Conservation (phyloP, 2,888 invertebrate genomes). For the Microplitis deprimator region DNA sequence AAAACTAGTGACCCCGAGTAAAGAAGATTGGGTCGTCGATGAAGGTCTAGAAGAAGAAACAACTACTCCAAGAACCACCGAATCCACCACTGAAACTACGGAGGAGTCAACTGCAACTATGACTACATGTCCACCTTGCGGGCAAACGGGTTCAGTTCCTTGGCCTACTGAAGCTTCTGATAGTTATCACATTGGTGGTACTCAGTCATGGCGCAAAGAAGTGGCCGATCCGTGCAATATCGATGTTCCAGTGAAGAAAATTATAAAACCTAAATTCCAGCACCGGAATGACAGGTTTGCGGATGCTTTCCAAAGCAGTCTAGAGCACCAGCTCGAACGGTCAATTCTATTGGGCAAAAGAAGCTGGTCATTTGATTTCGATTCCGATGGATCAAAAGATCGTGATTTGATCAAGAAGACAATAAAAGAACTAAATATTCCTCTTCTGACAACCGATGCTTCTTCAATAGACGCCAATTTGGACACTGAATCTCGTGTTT, state of each 20-base stretch:
- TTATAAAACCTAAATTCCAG: background rate
- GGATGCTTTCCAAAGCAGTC: background rate
- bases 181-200: conserved; percentile 56
- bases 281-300: background rate
- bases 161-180: conserved; percentile 58
- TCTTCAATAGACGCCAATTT: background rate
- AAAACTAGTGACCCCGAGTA: conserved; percentile 33
- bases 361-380: background rate
- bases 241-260: background rate
- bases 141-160: conserved; percentile 45
- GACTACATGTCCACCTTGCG: conserved; percentile 31
- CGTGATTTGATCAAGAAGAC: background rate
- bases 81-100: background rate
- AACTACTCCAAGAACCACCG: conserved; percentile 3
- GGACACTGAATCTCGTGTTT: no score
- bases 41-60: conserved; percentile 31
- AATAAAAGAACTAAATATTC: background rate
- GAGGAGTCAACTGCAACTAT: conserved; percentile 13
- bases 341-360: background rate
- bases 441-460: background rate
- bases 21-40: conserved; percentile 41
- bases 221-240: conserved; percentile 13
- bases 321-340: background rate
- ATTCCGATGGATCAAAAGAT: background rate
- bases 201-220: conserved; percentile 55